Conservation (phyloP, 2,888 invertebrate species). For the Ametastegia equiseti region DNA sequence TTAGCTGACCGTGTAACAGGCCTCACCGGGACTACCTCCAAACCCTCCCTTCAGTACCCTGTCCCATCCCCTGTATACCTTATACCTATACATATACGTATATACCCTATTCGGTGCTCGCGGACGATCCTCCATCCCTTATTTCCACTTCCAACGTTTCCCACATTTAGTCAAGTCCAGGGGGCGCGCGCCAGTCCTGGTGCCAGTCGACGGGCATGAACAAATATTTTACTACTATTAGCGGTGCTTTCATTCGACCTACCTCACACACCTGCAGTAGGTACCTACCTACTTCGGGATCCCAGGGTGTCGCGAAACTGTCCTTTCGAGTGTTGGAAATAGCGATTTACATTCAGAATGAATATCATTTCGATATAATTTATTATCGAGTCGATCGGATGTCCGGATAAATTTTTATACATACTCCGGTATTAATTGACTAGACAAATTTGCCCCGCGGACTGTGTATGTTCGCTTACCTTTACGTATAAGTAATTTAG, state of each 20-base stretch:
- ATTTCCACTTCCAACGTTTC: constrained; percentile 42
- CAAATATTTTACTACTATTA: constrained; percentile 59
- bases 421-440: neutral
- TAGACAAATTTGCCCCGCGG: constrained; percentile 4
- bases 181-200: neutral
- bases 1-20: constrained; percentile 72
- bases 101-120: constrained; percentile 1
- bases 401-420: constrained; percentile 2
- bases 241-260: constrained; percentile 49
- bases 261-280: constrained; percentile 5
- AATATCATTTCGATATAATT: too few relatives aligned
- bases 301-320: too few relatives aligned
- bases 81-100: neutral
- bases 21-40: constrained; percentile 66
- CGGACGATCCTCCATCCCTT: constrained; percentile 33
- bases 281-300: too few relatives aligned
- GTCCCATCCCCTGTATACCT: neutral
- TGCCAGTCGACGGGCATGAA: constrained; percentile 47
- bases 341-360: too few relatives aligned
- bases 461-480: too few relatives aligned
- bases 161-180: constrained; percentile 52
- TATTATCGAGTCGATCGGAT: too few relatives aligned
- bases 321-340: too few relatives aligned
- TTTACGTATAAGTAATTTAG: constrained; percentile 27
- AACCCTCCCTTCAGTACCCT: constrained; percentile 46